Evolutionary conservation across 2,888 invertebrate species (phyloP).

Genomic region (Tricholauxania praeusta): DNA sequence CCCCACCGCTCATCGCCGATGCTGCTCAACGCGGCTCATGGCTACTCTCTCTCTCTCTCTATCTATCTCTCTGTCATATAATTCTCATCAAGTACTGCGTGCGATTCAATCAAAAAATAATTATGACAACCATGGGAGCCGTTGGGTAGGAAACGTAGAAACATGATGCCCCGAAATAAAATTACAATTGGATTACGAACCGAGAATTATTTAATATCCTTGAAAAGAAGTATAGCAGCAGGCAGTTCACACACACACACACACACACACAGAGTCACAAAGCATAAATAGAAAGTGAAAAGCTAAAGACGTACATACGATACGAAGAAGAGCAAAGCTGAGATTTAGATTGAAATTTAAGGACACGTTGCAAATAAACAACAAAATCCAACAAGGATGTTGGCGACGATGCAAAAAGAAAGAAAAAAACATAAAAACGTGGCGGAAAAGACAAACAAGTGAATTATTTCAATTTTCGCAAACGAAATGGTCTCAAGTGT

Average conservation of each 20-base stretch:
- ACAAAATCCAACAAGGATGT: neutral
- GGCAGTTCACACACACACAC: neutral
- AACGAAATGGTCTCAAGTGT: constrained; percentile 5
- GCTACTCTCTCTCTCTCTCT: neutral
- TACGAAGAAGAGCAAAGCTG: constrained; percentile 57
- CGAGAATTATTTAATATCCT: constrained; percentile 20
- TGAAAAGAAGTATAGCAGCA: neutral
- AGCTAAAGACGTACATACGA: constrained; percentile 39
- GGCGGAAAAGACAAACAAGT: neutral
- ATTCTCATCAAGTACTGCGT: constrained; percentile 44
- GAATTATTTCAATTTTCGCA: neutral
- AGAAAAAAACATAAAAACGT: neutral
- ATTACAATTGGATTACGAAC: constrained; percentile 60
- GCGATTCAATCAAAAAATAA: constrained; percentile 61
- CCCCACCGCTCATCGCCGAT: neutral
- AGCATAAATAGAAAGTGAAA: neutral
- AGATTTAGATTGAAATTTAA: constrained; percentile 54
- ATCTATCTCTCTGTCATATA: neutral
- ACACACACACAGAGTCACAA: neutral
- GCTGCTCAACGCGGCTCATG: no score
- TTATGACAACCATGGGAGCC: constrained; percentile 56
- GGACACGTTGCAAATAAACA: constrained; percentile 35
- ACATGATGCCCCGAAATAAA: constrained; percentile 45
- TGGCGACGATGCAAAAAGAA: no score
- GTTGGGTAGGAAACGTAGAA: neutral